A percentile compares a stretch with the other conserved stretches of the same genome.
phyloP scores from a whole-genome alignment of 2,113 vertebrate species.

The Panthera leo region DNA sequence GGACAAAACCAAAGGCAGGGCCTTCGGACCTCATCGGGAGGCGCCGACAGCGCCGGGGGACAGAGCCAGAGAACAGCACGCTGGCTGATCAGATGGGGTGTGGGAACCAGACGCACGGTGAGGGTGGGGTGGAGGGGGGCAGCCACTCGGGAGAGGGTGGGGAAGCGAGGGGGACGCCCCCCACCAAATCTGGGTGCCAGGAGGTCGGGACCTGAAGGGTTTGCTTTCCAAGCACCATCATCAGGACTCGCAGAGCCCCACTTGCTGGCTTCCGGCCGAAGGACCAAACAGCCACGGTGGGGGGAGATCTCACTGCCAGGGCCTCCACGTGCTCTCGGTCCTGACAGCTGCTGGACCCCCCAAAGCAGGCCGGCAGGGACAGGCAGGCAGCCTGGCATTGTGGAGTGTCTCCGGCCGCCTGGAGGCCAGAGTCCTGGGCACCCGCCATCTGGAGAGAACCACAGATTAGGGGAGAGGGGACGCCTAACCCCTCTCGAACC shows the following conservation, averaged over 20 bases:
- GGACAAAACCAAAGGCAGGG: neutral
- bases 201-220: neutral
- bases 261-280: accelerated
- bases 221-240: neutral
- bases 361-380: neutral
- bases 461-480: neutral
- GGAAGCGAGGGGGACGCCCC: neutral
- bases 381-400: neutral
- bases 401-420: neutral
- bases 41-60: no score
- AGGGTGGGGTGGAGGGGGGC: neutral
- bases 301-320: neutral
- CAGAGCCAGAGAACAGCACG: neutral
- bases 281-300: neutral
- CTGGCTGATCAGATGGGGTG: neutral
- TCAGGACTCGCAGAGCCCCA: neutral
- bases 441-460: neutral
- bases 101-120: neutral
- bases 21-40: neutral
- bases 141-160: neutral
- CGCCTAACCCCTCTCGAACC: neutral
- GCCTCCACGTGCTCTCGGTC: neutral
- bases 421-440: neutral
- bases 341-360: neutral
- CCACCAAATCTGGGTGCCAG: neutral